Evolutionary conservation across 2,888 invertebrate genomes (phyloP).

Genomic region (Drosophila pegasa): DNA sequence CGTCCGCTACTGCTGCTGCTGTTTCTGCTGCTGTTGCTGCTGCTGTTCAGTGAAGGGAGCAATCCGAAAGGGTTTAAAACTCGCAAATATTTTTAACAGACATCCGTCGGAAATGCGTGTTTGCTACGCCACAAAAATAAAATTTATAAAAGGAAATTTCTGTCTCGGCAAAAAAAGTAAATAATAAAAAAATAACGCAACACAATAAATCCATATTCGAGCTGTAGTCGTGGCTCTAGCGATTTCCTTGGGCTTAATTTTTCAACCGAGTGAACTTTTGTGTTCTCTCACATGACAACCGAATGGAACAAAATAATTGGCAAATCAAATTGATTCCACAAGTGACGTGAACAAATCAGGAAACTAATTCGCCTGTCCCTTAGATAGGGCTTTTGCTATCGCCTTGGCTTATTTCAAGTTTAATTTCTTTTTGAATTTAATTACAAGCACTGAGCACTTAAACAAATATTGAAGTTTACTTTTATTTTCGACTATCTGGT

Average conservation of each 20-base stretch:
- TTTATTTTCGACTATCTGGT: too few relatives aligned
- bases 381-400: neutral
- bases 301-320: slow-evolving; percentile 43
- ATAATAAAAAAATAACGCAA: slow-evolving; percentile 18
- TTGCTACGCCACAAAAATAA: slow-evolving; percentile 23
- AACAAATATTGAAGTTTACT: too few relatives aligned
- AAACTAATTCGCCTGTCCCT: slow-evolving; percentile 31
- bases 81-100: slow-evolving; percentile 34
- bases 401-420: neutral
- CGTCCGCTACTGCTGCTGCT: slow-evolving; percentile 21
- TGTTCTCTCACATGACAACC: slow-evolving; percentile 10
- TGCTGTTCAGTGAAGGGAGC: slow-evolving; percentile 27
- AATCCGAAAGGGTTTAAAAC: slow-evolving; percentile 53
- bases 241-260: slow-evolving; percentile 33
- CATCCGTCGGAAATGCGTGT: slow-evolving; percentile 49
- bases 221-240: slow-evolving; percentile 9
- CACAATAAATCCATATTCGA: slow-evolving; percentile 57
- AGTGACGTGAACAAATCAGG: slow-evolving; percentile 31
- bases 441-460: neutral
- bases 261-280: slow-evolving; percentile 37
- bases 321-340: slow-evolving; percentile 44
- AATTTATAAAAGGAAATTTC: slow-evolving; percentile 29
- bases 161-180: slow-evolving; percentile 14
- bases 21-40: slow-evolving; percentile 22
- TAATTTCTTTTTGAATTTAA: neutral